Evolutionary conservation across 2,888 invertebrate genomes (phyloP).

Genomic region (Drosophila emarginata): DNA sequence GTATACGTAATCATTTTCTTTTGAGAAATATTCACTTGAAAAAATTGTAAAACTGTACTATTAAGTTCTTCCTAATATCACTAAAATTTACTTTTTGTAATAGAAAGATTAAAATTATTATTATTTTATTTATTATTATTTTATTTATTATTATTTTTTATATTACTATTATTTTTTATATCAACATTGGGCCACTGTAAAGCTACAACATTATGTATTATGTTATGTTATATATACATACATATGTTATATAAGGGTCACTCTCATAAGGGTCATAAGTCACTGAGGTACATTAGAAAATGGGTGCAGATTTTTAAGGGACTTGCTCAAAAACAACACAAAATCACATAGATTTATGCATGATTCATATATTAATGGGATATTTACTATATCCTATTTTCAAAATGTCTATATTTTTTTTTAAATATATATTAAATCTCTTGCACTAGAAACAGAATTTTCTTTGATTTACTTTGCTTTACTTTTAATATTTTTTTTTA

Average conservation of each 20-base stretch:
- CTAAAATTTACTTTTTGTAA: neutral
- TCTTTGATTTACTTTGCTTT: neutral
- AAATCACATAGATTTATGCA: constrained; percentile 6
- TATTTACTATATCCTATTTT: neutral
- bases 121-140: neutral
- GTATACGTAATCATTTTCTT: too few relatives aligned
- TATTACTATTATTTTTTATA: too few relatives aligned
- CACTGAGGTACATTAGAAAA: neutral
- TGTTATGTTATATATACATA: neutral
- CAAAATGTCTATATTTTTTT: too few relatives aligned
- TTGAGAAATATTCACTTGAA: neutral
- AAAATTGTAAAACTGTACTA: neutral
- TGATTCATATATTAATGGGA: neutral
- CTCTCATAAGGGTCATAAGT: constrained; percentile 2
- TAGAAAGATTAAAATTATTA: neutral
- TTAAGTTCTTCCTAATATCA: neutral
- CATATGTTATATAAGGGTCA: neutral
- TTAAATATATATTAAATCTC: neutral
- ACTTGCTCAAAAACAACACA: neutral
- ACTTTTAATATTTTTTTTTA: neutral
- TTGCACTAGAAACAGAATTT: neutral
- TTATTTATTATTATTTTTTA: neutral
- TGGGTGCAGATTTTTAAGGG: neutral
- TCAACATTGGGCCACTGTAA: too few relatives aligned
- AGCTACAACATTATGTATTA: neutral